Evolutionary conservation across 2,797 vertebrate species (phyloP).

Genomic region (Eremophila alpestris): DNA sequence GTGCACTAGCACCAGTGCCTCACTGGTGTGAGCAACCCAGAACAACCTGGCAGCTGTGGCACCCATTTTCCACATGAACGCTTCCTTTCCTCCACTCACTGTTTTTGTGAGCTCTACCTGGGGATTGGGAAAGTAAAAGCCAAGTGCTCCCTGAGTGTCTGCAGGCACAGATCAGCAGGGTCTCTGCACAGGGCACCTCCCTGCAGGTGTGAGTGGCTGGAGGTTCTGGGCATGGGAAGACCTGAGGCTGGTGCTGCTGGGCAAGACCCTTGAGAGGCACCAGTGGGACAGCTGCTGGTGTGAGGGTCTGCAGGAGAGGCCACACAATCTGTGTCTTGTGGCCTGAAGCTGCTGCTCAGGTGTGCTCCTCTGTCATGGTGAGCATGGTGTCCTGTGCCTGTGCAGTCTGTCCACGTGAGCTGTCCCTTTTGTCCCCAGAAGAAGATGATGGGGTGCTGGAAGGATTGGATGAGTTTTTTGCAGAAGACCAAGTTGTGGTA

Average conservation of each 20-base stretch:
- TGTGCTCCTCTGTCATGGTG: too few relatives aligned
- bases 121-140: rapidly evolving
- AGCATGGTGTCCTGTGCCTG: rapidly evolving
- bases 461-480: slow-evolving; percentile 88
- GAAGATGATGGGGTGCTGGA: slow-evolving; percentile 89
- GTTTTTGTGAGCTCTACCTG: not conserved
- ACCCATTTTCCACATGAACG: rapidly evolving
- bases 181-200: rapidly evolving
- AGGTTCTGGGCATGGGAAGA: not conserved
- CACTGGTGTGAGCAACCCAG: not conserved
- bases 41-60: not conserved
- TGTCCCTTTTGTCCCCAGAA: slow-evolving; percentile 64
- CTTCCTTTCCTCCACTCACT: not conserved
- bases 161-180: rapidly evolving
- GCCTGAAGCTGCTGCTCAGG: too few relatives aligned
- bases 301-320: not conserved
- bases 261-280: too few relatives aligned
- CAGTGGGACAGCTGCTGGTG: rapidly evolving
- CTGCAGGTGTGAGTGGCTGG: rapidly evolving
- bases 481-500: slow-evolving; percentile 78
- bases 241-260: not conserved
- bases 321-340: rapidly evolving
- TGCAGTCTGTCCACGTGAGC: rapidly evolving
- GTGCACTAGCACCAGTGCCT: not conserved
- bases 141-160: not conserved